Evolutionary conservation across 2,797 vertebrate genomes (phyloP), one percentile per base, ranked within the genome.

Genomic region (Sebastes miniatus): DNA sequence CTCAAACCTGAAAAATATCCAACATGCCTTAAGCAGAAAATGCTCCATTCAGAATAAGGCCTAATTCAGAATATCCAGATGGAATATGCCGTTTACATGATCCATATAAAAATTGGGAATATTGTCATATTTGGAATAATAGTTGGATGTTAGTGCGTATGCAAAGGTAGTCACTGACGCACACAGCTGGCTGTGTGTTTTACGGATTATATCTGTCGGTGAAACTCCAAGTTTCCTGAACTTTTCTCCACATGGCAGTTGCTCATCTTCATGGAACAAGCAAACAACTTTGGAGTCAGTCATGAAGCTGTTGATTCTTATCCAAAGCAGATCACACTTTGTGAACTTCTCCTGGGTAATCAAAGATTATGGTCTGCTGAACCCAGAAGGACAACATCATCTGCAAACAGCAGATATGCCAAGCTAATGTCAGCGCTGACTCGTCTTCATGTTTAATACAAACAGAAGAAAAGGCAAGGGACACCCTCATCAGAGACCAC

Each of bases 381-480:
- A 66, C 34, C 56, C 43, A 58, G 25, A 32, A 77, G 57, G 47
- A 76, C 39, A 79, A 76, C 58, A 77, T 83, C 36, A 79, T 81
- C 63, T 29, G 61, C 71, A 87, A 83, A 83, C 32, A 70, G 31
- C 12, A 72, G 57, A 67, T 76, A 83, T 77, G 32, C 62, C 64
- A 73, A 72, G n/a, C 25, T 66, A 74, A 80, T 72, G 27, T 73
- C 83, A 80, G 25, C 39, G n/a, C 47, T 18, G 29, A 62, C 31
- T 43, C 22, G 1, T 62, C 22, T 24, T 16, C 1, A 5, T 76
- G 69, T 78, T 72, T 27, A 61, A 73, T 56, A 32, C 72, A 83
- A 76, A 85, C 73, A 68, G 24, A 54, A 43, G 14, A 29, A 61
- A 81, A 65, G 39, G 39, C 74, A 57, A 34, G 27, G 3, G 22